Base-by-base conservation (phyloP, 2,113 vertebrate species). In the Cyanoderma ruficeps region DNA sequence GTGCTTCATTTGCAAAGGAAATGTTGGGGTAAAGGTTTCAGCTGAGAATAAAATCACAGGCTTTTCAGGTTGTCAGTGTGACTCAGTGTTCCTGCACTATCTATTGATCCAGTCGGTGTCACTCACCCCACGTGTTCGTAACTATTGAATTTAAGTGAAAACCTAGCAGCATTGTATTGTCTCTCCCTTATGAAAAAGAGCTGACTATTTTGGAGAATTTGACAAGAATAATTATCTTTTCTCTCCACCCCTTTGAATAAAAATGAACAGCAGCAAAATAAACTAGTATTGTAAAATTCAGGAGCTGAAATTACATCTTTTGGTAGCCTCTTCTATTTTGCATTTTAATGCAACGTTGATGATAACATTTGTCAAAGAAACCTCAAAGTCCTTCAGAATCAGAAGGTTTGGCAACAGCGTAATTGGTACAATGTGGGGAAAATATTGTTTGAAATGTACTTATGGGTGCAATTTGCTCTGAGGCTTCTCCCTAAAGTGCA, bases 291-390 rank as follows among this genome's bases (percentile, higher is more conserved):
- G 47, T 94, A 93, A 78, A 91, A 94, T 90, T 90, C 83, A 87
- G 93, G 78, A 97, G 75, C 65, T 93, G 94, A 94, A 95, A 94
- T 93, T 80, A 52, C 90, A 81, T 94, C 92, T 95, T 96, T 96
- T 87, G 92, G 92, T 94, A 95, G 88, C 85, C 13, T 55, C 65
- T 95, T 92, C 55, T 86, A 57, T 96, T 98, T 96, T 97, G 93
- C 96, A 96, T 96, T 95, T 89, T 93, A 96, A 96, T 96, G 93
- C 91, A 96, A 92, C 59, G 31, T 81, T 91, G 92, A 87, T 97
- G 94, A 94, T 94, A 91, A 79, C 92, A 93, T 97, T 97, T 97
- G 94, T 95, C 95, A 92, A 90, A 94, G 91, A 97, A 97, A 85
- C 60, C 79, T 83, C 88, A 77, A 83, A 94, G 93, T 96, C 67